Evolutionary conservation across 2,113 vertebrate species (phyloP).

Genomic region (Hucho hucho): DNA sequence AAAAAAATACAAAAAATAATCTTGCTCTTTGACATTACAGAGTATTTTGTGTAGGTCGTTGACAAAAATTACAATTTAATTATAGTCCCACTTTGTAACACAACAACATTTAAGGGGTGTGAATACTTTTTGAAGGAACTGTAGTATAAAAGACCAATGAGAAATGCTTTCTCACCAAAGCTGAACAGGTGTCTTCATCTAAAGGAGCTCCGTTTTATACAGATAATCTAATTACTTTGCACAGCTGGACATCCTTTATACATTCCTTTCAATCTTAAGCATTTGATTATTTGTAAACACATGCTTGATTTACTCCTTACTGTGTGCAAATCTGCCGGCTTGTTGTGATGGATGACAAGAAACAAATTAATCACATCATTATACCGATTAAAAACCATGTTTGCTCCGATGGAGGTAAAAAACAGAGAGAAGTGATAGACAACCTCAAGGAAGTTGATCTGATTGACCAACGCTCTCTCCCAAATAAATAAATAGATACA

Average conservation of each 20-base stretch:
- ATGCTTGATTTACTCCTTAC: slow-evolving; percentile 69
- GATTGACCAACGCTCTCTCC: slow-evolving; percentile 15
- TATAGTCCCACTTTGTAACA: too few relatives aligned
- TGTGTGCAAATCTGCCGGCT: slow-evolving; percentile 49
- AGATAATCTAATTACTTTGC: slow-evolving; percentile 65
- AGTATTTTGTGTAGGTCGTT: too few relatives aligned
- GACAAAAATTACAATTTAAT: too few relatives aligned
- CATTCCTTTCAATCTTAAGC: slow-evolving; percentile 49
- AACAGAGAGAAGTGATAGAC: slow-evolving; percentile 6
- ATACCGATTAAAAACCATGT: slow-evolving; percentile 63
- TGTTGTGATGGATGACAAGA: slow-evolving; percentile 58
- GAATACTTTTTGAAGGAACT: too few relatives aligned
- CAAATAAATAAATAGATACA: too few relatives aligned
- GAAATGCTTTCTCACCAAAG: slow-evolving; percentile 18
- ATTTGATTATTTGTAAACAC: slow-evolving; percentile 69
- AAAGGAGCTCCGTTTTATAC: slow-evolving; percentile 49
- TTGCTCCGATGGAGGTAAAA: slow-evolving; percentile 42
- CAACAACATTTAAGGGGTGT: slow-evolving; percentile 1
- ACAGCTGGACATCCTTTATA: slow-evolving; percentile 66
- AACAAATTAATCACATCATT: slow-evolving; percentile 69
- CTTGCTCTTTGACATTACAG: too few relatives aligned
- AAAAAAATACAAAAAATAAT: too few relatives aligned
- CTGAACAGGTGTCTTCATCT: slow-evolving; percentile 13
- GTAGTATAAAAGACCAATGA: not conserved
- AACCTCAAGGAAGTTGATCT: slow-evolving; percentile 38